Percentiles rank a stretch among this genome's conserved stretches.
Conservation (phyloP, 2,888 invertebrate species). For the Rugalucina vietnamica region DNA sequence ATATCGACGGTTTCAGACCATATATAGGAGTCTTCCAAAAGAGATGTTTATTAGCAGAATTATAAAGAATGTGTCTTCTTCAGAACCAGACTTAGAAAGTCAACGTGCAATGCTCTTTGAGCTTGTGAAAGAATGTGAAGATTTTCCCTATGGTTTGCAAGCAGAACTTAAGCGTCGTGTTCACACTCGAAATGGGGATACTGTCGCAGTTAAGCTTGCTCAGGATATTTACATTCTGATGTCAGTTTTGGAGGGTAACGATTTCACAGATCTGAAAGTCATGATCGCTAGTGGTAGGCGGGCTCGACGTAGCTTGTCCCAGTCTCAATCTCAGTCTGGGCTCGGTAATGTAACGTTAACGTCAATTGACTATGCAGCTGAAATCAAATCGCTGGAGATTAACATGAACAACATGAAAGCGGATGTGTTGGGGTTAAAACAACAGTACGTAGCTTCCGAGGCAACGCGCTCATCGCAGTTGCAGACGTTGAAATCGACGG, state of each 20-base stretch:
- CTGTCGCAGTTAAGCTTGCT: not conserved
- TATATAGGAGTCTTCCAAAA: not conserved
- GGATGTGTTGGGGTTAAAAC: too few species aligned
- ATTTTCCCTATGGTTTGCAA: not conserved
- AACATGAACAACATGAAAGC: too few species aligned
- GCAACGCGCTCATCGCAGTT: too few species aligned
- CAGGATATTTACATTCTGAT: not conserved
- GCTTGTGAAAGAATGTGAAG: not conserved
- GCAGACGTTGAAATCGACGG: too few species aligned
- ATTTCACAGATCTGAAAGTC: not conserved
- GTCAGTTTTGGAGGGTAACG: not conserved
- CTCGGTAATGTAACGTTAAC: too few species aligned
- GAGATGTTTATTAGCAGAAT: not conserved
- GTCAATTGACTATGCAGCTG: too few species aligned
- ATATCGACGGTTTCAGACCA: too few species aligned
- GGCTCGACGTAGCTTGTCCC: too few species aligned
- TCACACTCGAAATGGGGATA: not conserved
- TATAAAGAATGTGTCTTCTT: not conserved
- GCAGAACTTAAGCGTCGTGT: not conserved
- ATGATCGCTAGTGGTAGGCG: too few species aligned
- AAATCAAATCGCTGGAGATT: too few species aligned
- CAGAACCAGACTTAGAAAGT: not conserved
- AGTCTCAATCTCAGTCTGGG: too few species aligned
- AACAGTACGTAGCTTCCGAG: too few species aligned
- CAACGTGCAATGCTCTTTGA: not conserved